phyloP scores from a whole-genome alignment of 1,140 invertebrate genomes.

The Zaprionus nigranus region DNA sequence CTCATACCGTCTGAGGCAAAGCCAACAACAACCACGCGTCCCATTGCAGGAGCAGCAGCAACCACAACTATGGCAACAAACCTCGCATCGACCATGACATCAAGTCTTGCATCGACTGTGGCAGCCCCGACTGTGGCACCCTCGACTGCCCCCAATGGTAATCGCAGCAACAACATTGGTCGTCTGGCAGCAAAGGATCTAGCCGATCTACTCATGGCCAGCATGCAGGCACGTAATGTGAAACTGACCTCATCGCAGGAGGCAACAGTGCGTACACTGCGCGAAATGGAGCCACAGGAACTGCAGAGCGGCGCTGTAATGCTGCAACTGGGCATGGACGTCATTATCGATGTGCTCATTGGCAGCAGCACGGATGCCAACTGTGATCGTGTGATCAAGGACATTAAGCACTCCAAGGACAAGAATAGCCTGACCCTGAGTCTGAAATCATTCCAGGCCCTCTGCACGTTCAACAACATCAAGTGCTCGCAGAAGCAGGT shows the following conservation, averaged over 20 bases:
- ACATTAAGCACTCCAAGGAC: constrained; percentile 60
- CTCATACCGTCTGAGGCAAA: constrained; percentile 67
- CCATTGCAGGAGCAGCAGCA: not conserved
- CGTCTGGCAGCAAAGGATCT: constrained; percentile 68
- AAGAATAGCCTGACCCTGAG: constrained; percentile 55
- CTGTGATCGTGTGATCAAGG: constrained; percentile 53
- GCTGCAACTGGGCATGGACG: constrained; percentile 65
- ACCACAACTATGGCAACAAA: not conserved
- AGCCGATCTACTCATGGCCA: constrained; percentile 67
- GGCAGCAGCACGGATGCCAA: constrained; percentile 46
- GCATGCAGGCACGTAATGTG: constrained; percentile 59
- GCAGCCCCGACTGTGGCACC: constrained; percentile 1
- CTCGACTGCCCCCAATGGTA: not conserved
- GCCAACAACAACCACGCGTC: constrained; percentile 42
- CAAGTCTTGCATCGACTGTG: constrained; percentile 4
- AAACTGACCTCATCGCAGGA: constrained; percentile 49
- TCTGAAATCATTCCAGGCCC: constrained; percentile 58
- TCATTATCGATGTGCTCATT: constrained; percentile 65
- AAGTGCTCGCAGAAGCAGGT: constrained; percentile 59
- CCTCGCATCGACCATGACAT: not conserved
- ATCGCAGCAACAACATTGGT: constrained; percentile 46
- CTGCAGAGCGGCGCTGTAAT: constrained; percentile 31
- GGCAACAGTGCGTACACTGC: constrained; percentile 48
- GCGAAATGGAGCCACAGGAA: constrained; percentile 33
- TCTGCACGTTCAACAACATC: constrained; percentile 63